These are phyloP conservation scores for Dipodomys spectabilis DNA, from an alignment of 2,113 vertebrate species.

Conservation along the genomic window DNA sequence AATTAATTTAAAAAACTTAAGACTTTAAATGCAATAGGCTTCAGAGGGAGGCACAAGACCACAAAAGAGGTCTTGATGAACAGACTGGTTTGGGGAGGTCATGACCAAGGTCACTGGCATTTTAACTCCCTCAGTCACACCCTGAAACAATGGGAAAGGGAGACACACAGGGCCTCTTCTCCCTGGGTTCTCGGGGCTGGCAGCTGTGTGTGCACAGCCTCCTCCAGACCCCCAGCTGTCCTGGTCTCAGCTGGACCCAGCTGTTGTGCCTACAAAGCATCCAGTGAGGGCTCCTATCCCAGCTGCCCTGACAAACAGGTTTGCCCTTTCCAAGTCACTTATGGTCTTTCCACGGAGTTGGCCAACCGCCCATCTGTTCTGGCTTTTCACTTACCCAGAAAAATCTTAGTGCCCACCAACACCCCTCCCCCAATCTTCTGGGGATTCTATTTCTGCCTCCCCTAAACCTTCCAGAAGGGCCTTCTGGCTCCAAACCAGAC, in stretches of 20 bases:
- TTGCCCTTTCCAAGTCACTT: constrained; percentile 41
- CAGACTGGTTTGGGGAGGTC: neutral
- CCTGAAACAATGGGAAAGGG: neutral
- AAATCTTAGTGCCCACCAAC: neutral
- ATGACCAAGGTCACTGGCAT: neutral
- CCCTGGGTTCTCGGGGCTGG: neutral
- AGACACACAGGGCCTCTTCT: neutral
- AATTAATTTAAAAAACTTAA: neutral
- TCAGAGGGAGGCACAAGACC: neutral
- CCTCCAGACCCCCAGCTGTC: constrained; percentile 55
- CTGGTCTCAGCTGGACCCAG: constrained; percentile 32
- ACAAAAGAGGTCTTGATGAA: neutral
- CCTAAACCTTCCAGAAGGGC: constrained; percentile 57
- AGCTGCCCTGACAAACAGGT: constrained; percentile 70
- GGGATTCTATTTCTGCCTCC: constrained; percentile 13
- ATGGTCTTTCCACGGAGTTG: constrained; percentile 4
- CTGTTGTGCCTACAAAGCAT: constrained; percentile 65
- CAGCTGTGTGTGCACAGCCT: neutral
- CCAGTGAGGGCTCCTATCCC: neutral
- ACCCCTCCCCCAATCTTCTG: neutral
- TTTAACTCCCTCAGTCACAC: neutral
- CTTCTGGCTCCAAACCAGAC: constrained; percentile 18
- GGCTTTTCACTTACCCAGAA: constrained; percentile 45
- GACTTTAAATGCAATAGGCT: neutral
- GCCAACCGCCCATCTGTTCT: constrained; percentile 64